Evolutionary conservation across 2,113 vertebrate species (phyloP).

Genomic region (Bufo gargarizans): DNA sequence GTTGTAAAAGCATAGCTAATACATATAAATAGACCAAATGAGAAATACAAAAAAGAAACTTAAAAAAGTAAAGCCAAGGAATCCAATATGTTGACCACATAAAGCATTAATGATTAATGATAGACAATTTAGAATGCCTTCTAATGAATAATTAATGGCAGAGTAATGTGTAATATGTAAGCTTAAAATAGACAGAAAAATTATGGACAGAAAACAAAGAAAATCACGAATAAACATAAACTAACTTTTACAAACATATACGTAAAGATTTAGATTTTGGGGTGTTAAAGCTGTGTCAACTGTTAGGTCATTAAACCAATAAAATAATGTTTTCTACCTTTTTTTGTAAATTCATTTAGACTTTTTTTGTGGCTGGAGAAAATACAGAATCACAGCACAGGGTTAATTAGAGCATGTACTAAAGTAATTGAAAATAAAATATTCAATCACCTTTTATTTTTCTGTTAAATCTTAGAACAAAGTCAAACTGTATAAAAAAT

Average conservation of each 20-base stretch:
- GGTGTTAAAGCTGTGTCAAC: background rate
- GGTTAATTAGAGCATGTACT: background rate
- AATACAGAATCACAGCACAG: background rate
- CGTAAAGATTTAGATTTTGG: background rate
- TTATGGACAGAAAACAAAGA: background rate
- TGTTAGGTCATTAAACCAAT: background rate
- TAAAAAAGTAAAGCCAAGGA: background rate
- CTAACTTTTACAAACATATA: background rate
- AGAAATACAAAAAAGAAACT: background rate
- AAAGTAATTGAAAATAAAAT: background rate
- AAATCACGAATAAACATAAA: background rate
- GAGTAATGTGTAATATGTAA: background rate
- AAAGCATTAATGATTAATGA: conserved; percentile 13
- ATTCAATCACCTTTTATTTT: background rate
- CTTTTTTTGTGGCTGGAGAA: background rate
- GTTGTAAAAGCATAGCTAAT: background rate
- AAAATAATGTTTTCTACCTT: background rate
- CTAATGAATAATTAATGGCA: background rate
- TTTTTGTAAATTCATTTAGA: background rate
- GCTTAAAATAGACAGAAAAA: background rate
- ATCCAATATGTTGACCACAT: conserved; percentile 9
- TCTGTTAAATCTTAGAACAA: too few relatives aligned
- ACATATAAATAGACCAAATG: background rate
- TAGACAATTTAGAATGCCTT: background rate
- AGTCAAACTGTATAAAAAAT: too few relatives aligned